Evolutionary conservation across 2,113 vertebrate species (phyloP), one percentile per base, ranked within the genome.

Genomic region (Anolis sagrei): DNA sequence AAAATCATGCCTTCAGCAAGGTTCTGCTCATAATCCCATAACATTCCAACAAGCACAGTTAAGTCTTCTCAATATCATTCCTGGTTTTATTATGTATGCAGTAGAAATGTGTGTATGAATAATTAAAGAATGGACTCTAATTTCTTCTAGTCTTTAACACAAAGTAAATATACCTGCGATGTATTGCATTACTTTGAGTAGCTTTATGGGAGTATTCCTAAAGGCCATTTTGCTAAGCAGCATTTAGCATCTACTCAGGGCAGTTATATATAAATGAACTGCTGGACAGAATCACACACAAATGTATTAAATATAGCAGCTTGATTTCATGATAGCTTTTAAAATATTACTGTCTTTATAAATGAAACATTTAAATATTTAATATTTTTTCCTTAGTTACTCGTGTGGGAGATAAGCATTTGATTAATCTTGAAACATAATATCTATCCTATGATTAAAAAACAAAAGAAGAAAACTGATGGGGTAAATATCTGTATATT

Each of bases 231-330:
- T 95, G 95, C 95, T 94, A 94, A 95, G 95, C 93, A 93, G 91
- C 92, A 93, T 96, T 95, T 95, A 95, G 95, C 94, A 94, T 95
- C 93, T 96, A 96, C 96, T 97, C 97, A 97, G 97, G 96, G 96
- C 96, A 97, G 97, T 97, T 96, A 93, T 92, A 93, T 93, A 94
- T 93, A 94, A 93, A 94, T 91, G 90, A 97, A 96, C 97, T 97
- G 97, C 97, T 97, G 96, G 95, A 96, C 95, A 96, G 96, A 97
- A 92, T 95, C 93, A 76, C 19, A 44, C 90, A 6, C 76, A 88
- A 83, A 81, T 68, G 70, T 95, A 92, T 95, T 96, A 95, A 95
- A 95, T 90, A 90, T 96, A 97, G 94, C 93, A 96, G 95, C 96
- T 96, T 95, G 93, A 94, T 94, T 96, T 95, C 95, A 93, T 94